Percentiles rank a stretch among this genome's conserved stretches.
These are phyloP conservation scores for Xestia sexstrigata DNA, from an alignment of 2,888 invertebrate species.

Conservation along the genomic window DNA sequence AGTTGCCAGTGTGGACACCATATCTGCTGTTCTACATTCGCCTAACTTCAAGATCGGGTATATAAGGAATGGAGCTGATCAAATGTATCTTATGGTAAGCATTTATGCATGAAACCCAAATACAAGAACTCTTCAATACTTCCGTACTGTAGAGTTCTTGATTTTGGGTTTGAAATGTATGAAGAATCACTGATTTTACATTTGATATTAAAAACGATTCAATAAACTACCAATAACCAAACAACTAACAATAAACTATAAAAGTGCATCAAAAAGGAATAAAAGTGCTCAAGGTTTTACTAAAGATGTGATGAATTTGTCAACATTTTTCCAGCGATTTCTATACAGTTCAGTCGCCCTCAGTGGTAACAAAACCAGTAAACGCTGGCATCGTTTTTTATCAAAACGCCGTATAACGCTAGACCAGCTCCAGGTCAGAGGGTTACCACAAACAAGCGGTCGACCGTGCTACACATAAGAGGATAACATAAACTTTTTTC, in stretches of 20 bases:
- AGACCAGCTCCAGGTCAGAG: too few species aligned
- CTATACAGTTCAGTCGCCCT: too few species aligned
- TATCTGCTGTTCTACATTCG: conserved; percentile 90
- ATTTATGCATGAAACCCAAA: not conserved
- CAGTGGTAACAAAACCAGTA: too few species aligned
- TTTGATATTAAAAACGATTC: not conserved
- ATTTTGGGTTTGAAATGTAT: too few species aligned
- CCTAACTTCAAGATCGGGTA: conserved; percentile 92
- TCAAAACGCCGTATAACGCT: too few species aligned
- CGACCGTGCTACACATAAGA: too few species aligned
- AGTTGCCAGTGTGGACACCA: conserved; percentile 89
- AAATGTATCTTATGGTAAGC: conserved; percentile 91
- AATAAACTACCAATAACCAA: not conserved
- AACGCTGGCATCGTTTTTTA: too few species aligned
- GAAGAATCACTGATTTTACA: not conserved
- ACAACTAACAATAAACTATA: not conserved
- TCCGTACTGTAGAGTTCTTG: too few species aligned
- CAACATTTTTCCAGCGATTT: too few species aligned
- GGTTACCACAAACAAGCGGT: too few species aligned
- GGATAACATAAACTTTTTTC: too few species aligned
- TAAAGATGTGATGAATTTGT: too few species aligned
- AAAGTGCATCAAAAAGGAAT: not conserved
- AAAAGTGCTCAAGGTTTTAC: not conserved
- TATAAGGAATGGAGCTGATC: conserved; percentile 90
- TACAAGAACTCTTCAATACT: not conserved